phyloP scores from a whole-genome alignment of 2,888 invertebrate species.

The Nysson spinosus region DNA sequence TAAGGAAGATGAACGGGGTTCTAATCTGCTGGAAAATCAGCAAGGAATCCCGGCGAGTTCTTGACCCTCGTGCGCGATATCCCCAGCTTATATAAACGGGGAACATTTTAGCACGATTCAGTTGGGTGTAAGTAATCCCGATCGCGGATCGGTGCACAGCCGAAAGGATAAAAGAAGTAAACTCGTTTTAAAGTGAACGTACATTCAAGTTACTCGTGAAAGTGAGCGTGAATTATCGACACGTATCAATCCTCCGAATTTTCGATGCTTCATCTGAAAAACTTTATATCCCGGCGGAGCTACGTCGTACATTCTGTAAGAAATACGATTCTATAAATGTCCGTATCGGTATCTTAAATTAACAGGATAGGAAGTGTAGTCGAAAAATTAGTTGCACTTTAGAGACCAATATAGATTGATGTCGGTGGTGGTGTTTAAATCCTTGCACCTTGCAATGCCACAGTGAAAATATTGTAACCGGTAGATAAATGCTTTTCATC shows the following conservation, averaged over 20 bases:
- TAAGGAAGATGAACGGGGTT: conserved; percentile 2
- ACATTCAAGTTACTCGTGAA: conserved; percentile 1
- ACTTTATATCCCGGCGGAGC: conserved; percentile 39
- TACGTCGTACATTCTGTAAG: conserved; percentile 48
- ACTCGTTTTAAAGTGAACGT: conserved; percentile 25
- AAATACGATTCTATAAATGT: not conserved
- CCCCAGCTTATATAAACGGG: conserved; percentile 51
- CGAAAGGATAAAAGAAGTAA: conserved; percentile 10
- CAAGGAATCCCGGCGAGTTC: conserved; percentile 5
- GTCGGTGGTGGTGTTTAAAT: no score
- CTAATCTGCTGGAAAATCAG: not conserved
- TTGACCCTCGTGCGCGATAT: conserved; percentile 46
- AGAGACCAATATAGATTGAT: no score
- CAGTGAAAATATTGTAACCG: not conserved
- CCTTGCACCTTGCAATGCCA: no score
- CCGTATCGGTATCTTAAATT: no score
- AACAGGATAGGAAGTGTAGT: no score
- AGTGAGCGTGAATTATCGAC: conserved; percentile 18
- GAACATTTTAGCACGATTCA: conserved; percentile 19
- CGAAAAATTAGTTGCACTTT: no score
- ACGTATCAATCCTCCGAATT: not conserved
- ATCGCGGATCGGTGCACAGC: conserved; percentile 16
- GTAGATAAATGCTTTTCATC: not conserved
- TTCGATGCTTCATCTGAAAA: conserved; percentile 43
- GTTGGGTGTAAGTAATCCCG: conserved; percentile 13